A percentile compares a stretch with the other conserved stretches of the same genome.
Conservation (phyloP, 2,113 vertebrate genomes). For the Amazona vittata region DNA sequence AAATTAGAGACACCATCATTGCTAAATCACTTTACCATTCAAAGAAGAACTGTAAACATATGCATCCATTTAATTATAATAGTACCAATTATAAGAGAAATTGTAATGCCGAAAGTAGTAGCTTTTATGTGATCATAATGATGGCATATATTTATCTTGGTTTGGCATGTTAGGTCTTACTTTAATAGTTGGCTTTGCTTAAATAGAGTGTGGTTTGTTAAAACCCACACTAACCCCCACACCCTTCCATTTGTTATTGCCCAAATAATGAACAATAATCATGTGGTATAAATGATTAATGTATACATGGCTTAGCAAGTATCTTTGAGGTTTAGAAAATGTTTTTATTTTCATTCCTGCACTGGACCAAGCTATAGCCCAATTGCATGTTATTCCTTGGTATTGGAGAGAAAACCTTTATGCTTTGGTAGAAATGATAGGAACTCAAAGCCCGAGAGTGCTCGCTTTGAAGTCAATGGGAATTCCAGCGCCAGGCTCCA, state of each 20-base stretch:
- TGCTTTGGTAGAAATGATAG: not conserved
- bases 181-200: constrained; percentile 87
- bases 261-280: constrained; percentile 82
- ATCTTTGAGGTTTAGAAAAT: constrained; percentile 79
- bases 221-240: constrained; percentile 84
- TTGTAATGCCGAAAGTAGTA: constrained; percentile 77
- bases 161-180: constrained; percentile 86
- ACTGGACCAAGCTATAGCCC: constrained; percentile 49
- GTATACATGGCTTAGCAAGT: constrained; percentile 78
- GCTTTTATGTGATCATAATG: constrained; percentile 88
- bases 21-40: constrained; percentile 83
- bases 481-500: constrained; percentile 17
- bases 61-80: constrained; percentile 87
- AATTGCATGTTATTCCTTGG: constrained; percentile 58
- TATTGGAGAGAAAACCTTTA: constrained; percentile 12
- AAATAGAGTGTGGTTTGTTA: constrained; percentile 86
- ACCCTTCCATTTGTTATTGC: constrained; percentile 85
- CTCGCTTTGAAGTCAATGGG: constrained; percentile 1
- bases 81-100: constrained; percentile 86
- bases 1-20: constrained; percentile 88
- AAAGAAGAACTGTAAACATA: constrained; percentile 85
- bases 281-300: constrained; percentile 86
- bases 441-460: not conserved
- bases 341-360: constrained; percentile 79
- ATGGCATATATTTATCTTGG: constrained; percentile 91